A percentile compares a stretch with the other conserved stretches of the same genome.
phyloP scores from a whole-genome alignment of 2,888 invertebrate species.

The Sepiola atlantica region DNA sequence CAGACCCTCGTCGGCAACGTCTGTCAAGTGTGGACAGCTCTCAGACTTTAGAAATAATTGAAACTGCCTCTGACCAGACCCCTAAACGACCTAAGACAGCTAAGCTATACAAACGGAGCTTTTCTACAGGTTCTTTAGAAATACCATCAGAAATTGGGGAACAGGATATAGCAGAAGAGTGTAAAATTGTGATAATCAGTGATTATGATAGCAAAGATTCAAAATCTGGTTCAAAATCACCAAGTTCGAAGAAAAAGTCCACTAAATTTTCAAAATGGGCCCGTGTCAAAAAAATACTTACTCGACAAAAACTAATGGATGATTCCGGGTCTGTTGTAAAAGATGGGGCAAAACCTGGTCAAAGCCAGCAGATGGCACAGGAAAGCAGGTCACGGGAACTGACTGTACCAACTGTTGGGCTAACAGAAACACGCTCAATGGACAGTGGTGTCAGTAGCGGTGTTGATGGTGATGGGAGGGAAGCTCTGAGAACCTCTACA shows the following conservation, averaged over 20 bases:
- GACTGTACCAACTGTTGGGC: conserved; percentile 55
- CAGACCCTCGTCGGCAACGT: conserved; percentile 56
- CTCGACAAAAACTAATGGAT: conserved; percentile 65
- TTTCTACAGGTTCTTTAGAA: conserved; percentile 69
- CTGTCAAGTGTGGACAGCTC: conserved; percentile 65
- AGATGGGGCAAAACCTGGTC: conserved; percentile 58
- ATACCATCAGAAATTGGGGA: conserved; percentile 66
- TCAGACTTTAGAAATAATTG: conserved; percentile 59
- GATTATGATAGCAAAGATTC: conserved; percentile 47
- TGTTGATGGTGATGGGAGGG: conserved; percentile 60
- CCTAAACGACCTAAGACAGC: conserved; percentile 59
- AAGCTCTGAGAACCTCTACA: conserved; percentile 58
- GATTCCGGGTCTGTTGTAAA: conserved; percentile 63
- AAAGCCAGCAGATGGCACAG: neutral
- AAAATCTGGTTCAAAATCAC: conserved; percentile 56
- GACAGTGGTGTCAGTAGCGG: conserved; percentile 65
- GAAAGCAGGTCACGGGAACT: conserved; percentile 55
- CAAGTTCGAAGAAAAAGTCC: conserved; percentile 60
- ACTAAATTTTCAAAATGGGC: conserved; percentile 87
- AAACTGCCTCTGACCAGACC: conserved; percentile 63
- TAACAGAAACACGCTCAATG: conserved; percentile 60
- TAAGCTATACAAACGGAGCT: conserved; percentile 64
- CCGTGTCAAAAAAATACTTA: conserved; percentile 90
- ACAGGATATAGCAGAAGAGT: conserved; percentile 56
- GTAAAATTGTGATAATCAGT: conserved; percentile 48